Conservation (phyloP, 2,888 invertebrate species). For the Eupithecia tripunctaria region DNA sequence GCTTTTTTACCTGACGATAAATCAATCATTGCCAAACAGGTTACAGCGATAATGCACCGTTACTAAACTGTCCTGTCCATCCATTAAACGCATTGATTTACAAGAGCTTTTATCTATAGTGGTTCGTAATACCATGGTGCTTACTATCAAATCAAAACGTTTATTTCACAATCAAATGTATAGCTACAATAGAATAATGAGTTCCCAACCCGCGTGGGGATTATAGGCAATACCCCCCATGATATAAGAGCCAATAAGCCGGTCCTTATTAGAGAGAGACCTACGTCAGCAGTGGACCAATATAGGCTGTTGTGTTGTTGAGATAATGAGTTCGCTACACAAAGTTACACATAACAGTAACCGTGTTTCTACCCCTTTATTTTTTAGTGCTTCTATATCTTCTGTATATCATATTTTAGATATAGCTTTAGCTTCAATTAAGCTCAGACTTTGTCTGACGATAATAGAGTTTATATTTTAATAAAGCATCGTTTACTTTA, state of each 20-base stretch:
- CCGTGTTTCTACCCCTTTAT: not conserved
- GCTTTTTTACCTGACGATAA: constrained; percentile 3
- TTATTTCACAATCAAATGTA: too few relatives aligned
- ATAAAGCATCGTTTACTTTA: not conserved
- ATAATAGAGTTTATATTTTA: not conserved
- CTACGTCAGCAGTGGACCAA: too few relatives aligned
- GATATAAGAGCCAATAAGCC: too few relatives aligned
- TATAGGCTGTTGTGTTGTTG: too few relatives aligned
- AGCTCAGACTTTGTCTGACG: not conserved
- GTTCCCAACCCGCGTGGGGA: too few relatives aligned
- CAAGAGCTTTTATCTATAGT: not conserved
- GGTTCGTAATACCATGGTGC: not conserved
- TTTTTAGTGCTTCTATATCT: not conserved
- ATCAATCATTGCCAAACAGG: constrained; percentile 7
- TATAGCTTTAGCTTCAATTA: too few relatives aligned
- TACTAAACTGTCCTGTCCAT: not conserved
- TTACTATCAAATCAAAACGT: too few relatives aligned
- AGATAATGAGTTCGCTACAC: too few relatives aligned
- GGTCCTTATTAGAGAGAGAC: too few relatives aligned
- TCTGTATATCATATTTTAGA: not conserved
- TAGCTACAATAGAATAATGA: too few relatives aligned
- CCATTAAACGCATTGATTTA: not conserved
- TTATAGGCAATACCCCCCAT: too few relatives aligned
- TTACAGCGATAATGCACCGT: constrained; percentile 11
- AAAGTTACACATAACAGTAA: too few relatives aligned